Evolutionary conservation across 2,113 vertebrate genomes (phyloP).

Genomic region (Cygnus atratus): DNA sequence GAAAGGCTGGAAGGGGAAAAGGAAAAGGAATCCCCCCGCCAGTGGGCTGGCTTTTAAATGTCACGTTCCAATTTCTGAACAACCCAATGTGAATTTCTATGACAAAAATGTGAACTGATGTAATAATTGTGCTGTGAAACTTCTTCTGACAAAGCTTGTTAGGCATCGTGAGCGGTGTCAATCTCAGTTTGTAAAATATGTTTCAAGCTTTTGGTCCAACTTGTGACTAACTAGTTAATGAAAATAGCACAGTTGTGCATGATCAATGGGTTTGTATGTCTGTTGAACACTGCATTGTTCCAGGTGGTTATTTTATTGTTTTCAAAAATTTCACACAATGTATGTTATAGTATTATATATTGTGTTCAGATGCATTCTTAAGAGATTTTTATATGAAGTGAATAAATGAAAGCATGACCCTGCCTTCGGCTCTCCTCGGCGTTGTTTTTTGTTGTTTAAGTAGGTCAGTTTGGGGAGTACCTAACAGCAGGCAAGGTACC

Average conservation of each 20-base stretch:
- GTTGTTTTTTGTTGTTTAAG: neutral
- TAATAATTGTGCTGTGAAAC: conserved; percentile 93
- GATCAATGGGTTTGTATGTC: conserved; percentile 87
- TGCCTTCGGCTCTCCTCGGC: conserved; percentile 12
- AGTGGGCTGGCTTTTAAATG: conserved; percentile 49
- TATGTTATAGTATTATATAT: conserved; percentile 98
- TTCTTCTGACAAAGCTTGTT: conserved; percentile 88
- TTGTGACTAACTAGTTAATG: conserved; percentile 85
- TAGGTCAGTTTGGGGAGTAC: fast-evolving
- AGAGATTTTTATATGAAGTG: conserved; percentile 98
- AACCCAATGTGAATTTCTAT: conserved; percentile 85
- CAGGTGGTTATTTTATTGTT: conserved; percentile 87
- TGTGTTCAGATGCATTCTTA: conserved; percentile 95
- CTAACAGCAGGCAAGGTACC: neutral
- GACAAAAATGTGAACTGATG: conserved; percentile 86
- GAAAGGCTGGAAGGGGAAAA: neutral
- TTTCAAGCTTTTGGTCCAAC: conserved; percentile 88
- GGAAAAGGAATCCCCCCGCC: neutral
- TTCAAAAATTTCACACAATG: conserved; percentile 92
- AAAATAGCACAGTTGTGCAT: conserved; percentile 91
- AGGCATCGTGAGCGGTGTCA: conserved; percentile 84
- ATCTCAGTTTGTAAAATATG: conserved; percentile 88
- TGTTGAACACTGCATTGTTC: conserved; percentile 88
- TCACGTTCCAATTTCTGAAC: conserved; percentile 78
- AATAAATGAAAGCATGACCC: conserved; percentile 98